Percentiles rank a stretch among this genome's conserved stretches.
Conservation (phyloP, 1,140 invertebrate species). For the Cydia splendana region DNA sequence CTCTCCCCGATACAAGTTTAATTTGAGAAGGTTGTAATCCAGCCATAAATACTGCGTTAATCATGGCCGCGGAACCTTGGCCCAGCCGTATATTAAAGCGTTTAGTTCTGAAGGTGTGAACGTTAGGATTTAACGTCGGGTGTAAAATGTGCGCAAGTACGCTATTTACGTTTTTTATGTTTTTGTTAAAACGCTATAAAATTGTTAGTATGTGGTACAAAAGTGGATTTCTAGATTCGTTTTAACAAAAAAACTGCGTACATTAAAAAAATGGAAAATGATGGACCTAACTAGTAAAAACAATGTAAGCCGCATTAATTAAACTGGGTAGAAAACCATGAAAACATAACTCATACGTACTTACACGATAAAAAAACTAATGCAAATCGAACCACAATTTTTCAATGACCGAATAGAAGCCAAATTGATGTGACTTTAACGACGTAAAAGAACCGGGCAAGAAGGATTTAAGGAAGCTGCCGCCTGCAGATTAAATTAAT, state of each 20-base stretch:
- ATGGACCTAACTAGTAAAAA: too few species aligned
- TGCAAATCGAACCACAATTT: neutral
- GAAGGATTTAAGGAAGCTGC: conserved; percentile 2
- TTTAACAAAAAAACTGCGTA: too few species aligned
- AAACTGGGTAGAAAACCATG: too few species aligned
- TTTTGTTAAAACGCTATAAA: conserved; percentile 8
- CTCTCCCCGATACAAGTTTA: conserved; percentile 27
- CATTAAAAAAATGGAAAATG: too few species aligned
- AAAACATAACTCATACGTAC: too few species aligned
- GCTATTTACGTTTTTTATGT: conserved; percentile 6
- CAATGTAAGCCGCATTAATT: too few species aligned
- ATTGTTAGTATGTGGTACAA: neutral
- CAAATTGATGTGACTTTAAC: neutral
- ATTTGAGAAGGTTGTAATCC: conserved; percentile 26
- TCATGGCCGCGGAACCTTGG: conserved; percentile 21
- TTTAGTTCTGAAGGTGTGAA: conserved; percentile 23
- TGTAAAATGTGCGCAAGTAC: conserved; percentile 9
- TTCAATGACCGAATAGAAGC: neutral
- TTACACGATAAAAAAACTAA: too few species aligned
- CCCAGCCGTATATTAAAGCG: conserved; percentile 8
- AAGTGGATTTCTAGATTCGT: too few species aligned
- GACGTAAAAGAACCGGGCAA: neutral
- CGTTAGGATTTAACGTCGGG: conserved; percentile 17
- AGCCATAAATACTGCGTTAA: conserved; percentile 23
- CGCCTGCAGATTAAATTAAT: conserved; percentile 1